Percentiles rank a stretch among this genome's conserved stretches.
Conservation (phyloP, 2,113 vertebrate species). For the Paramormyrops kingsleyae region DNA sequence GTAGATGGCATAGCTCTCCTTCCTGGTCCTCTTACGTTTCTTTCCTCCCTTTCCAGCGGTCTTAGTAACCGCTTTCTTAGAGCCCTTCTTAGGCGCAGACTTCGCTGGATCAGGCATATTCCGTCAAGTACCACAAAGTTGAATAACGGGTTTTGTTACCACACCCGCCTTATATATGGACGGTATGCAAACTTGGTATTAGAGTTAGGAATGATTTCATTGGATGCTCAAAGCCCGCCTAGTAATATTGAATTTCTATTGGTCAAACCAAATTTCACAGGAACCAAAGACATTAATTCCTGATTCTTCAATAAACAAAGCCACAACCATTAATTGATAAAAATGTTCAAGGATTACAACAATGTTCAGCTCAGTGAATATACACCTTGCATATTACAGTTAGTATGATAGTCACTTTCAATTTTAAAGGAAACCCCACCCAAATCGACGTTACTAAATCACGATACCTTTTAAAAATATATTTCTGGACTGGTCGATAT, state of each 20-base stretch:
- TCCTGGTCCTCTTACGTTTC: constrained; percentile 37
- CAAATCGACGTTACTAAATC: no score
- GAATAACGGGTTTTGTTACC: not conserved
- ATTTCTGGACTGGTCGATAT: no score
- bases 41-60: constrained; percentile 3
- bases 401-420: no score
- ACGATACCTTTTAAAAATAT: no score
- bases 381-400: no score
- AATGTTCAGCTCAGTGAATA: no score
- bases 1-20: constrained; percentile 58
- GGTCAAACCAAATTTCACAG: not conserved
- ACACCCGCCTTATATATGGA: not conserved
- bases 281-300: no score
- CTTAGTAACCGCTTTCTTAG: constrained; percentile 16
- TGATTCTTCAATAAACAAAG: no score
- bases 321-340: no score
- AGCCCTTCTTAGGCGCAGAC: constrained; percentile 24
- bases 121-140: not conserved
- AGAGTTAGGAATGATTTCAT: not conserved
- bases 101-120: not conserved
- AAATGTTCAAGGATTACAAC: no score
- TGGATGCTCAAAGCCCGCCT: not conserved
- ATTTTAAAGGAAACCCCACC: no score
- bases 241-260: not conserved
- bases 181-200: not conserved